phyloP scores from a whole-genome alignment of 1,140 invertebrate species.

The Berghia stephanieae region DNA sequence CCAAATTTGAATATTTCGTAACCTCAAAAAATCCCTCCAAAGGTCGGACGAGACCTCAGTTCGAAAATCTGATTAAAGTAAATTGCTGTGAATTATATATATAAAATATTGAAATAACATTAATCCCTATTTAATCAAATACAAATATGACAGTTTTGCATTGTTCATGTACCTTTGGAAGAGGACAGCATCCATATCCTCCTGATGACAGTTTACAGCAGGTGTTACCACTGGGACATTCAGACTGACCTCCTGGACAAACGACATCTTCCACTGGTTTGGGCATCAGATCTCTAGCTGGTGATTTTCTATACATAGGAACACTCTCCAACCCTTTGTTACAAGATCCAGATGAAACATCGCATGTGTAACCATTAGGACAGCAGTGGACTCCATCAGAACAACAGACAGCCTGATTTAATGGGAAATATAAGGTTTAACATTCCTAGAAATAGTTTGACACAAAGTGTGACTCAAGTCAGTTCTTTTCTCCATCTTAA shows the following conservation, averaged over 20 bases:
- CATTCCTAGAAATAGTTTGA: no score
- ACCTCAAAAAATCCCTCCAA: no score
- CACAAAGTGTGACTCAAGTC: no score
- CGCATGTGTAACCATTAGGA: conserved; percentile 45
- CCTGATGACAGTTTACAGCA: conserved; percentile 61
- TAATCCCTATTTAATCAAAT: no score
- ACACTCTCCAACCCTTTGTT: conserved; percentile 28
- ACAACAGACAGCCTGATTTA: conserved; percentile 57
- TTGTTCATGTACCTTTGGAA: conserved; percentile 55
- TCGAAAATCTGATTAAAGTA: no score
- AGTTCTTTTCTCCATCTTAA: no score
- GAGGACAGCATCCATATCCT: conserved; percentile 66
- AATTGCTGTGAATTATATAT: no score
- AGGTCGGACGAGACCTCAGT: no score
- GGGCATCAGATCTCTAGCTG: conserved; percentile 17
- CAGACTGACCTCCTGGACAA: conserved; percentile 44
- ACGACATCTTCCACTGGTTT: conserved; percentile 29
- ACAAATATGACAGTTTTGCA: no score
- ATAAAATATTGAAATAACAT: no score
- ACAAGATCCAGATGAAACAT: conserved; percentile 26
- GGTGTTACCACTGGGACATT: conserved; percentile 63
- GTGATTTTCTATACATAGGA: conserved; percentile 40
- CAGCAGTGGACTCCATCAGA: conserved; percentile 58
- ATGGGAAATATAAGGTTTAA: not conserved
- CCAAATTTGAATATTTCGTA: no score